Conservation (phyloP, 2,797 vertebrate species). For the Parotocinclus haroldoi region DNA sequence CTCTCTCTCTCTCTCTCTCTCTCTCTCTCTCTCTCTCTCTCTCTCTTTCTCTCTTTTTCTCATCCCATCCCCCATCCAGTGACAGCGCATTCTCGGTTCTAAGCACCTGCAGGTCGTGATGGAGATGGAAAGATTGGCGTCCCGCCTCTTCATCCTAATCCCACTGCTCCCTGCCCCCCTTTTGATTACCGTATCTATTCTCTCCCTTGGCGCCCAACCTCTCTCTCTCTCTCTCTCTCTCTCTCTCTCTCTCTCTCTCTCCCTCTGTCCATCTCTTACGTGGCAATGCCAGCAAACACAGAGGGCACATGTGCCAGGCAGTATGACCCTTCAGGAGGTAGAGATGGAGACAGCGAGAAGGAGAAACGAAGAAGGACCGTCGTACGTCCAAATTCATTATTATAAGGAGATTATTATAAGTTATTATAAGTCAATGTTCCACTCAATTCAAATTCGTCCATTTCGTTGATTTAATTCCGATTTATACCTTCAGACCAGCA, state of each 20-base stretch:
- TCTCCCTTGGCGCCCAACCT: not conserved
- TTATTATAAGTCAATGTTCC: too few species aligned
- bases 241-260: constrained; percentile 24
- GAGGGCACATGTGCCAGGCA: constrained; percentile 5
- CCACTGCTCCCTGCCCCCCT: not conserved
- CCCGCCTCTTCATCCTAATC: constrained; percentile 20
- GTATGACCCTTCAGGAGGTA: constrained; percentile 2
- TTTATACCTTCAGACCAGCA: too few species aligned
- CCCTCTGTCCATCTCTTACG: constrained; percentile 11
- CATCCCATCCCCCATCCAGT: constrained; percentile 13
- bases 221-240: too few species aligned
- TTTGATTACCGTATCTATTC: constrained; percentile 1
- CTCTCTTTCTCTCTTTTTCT: too few species aligned
- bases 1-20: constrained; percentile 15
- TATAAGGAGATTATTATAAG: too few species aligned
- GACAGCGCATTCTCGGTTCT: constrained; percentile 12
- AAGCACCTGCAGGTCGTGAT: constrained; percentile 8
- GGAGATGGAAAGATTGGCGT: constrained; percentile 19
- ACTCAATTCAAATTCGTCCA: too few species aligned
- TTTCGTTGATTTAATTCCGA: too few species aligned
- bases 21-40: constrained; percentile 1
- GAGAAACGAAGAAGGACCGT: not conserved
- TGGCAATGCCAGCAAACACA: constrained; percentile 13
- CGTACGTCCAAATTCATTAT: too few species aligned
- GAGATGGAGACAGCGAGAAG: constrained; percentile 1